Evolutionary conservation across 1,140 invertebrate genomes (phyloP).

Genomic region (Caenorhabditis brenneri): DNA sequence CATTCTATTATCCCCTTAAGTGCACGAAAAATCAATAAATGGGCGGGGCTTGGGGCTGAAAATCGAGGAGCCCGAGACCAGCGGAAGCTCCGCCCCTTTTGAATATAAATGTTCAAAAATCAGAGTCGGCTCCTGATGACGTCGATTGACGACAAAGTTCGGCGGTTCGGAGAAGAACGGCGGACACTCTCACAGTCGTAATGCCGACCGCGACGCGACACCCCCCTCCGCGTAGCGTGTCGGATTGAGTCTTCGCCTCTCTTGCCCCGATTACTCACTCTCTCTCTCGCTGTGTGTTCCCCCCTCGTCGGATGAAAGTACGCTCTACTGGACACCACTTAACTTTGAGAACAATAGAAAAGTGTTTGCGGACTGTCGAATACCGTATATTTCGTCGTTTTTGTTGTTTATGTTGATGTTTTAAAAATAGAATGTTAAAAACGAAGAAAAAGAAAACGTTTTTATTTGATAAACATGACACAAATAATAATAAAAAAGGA

Average conservation of each 20-base stretch:
- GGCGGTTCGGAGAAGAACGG: constrained; percentile 32
- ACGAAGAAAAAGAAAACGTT: too few relatives aligned
- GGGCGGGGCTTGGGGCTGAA: neutral
- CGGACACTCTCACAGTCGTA: constrained; percentile 25
- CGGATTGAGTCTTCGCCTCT: constrained; percentile 9
- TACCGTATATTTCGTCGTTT: neutral
- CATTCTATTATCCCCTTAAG: too few relatives aligned
- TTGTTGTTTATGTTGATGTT: neutral
- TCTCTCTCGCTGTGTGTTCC: too few relatives aligned
- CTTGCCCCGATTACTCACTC: constrained; percentile 25
- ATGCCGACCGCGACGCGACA: constrained; percentile 35
- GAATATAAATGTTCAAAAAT: neutral
- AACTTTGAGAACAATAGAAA: neutral
- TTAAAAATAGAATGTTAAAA: neutral
- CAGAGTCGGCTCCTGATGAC: neutral
- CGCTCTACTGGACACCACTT: neutral
- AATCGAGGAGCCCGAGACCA: too few relatives aligned
- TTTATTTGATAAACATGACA: neutral
- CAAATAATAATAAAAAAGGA: neutral
- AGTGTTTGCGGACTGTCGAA: neutral
- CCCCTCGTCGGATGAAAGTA: neutral
- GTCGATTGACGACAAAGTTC: neutral
- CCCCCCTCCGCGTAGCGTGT: constrained; percentile 30
- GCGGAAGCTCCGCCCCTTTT: too few relatives aligned
- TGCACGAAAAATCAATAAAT: constrained; percentile 24